phyloP scores from a whole-genome alignment of 2,888 invertebrate species.

The Lycia hirtaria region DNA sequence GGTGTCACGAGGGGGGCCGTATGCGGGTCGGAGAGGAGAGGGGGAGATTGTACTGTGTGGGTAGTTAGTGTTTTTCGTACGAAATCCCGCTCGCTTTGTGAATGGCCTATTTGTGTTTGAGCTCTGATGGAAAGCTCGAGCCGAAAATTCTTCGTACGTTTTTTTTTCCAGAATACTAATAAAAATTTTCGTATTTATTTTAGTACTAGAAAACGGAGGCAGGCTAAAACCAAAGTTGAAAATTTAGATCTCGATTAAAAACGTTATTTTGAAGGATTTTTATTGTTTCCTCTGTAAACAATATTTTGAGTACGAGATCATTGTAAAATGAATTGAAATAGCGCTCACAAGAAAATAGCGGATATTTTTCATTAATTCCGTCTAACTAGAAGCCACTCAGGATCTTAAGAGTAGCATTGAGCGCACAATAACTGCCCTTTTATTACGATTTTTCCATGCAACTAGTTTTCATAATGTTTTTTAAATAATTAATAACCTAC shows the following conservation, averaged over 20 bases:
- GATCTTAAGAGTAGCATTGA: no score
- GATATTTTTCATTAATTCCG: no score
- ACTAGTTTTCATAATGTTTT: no score
- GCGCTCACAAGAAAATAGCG: no score
- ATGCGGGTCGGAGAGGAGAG: constrained; percentile 40
- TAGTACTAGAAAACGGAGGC: neutral
- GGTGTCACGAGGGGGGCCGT: constrained; percentile 46
- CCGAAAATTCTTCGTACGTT: constrained; percentile 28
- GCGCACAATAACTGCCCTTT: no score
- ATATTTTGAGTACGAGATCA: no score
- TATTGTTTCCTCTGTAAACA: no score
- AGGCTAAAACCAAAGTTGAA: neutral
- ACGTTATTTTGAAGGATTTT: neutral
- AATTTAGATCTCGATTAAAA: neutral
- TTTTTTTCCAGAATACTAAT: constrained; percentile 8
- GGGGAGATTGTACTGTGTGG: constrained; percentile 41
- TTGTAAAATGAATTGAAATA: no score
- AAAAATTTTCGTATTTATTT: constrained; percentile 15
- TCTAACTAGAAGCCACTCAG: no score
- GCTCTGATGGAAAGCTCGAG: constrained; percentile 48
- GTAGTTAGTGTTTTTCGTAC: constrained; percentile 66
- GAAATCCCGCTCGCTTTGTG: constrained; percentile 65
- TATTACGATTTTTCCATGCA: no score
- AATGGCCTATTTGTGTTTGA: constrained; percentile 63
- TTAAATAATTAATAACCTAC: no score